phyloP scores from a whole-genome alignment of 2,797 vertebrate genomes.

The Falco peregrinus region DNA sequence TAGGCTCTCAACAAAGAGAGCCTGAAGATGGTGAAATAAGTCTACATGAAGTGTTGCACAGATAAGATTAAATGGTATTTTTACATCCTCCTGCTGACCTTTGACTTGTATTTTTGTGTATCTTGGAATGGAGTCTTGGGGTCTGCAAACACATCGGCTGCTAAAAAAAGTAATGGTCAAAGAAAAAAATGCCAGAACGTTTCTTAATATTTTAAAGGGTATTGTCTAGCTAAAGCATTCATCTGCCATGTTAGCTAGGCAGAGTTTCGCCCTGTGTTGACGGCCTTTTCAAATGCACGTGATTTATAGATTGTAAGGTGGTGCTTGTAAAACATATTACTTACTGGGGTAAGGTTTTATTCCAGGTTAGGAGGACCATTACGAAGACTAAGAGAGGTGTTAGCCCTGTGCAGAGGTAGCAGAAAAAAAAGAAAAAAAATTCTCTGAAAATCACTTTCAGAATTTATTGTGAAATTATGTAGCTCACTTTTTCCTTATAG shows the following conservation, averaged over 20 bases:
- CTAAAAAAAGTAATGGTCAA: slow-evolving; percentile 51
- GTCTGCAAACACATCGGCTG: slow-evolving; percentile 59
- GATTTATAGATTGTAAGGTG: neutral
- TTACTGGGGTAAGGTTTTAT: neutral
- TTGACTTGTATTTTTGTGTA: slow-evolving; percentile 72
- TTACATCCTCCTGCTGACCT: slow-evolving; percentile 70
- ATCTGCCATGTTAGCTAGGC: neutral
- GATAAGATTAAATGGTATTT: slow-evolving; percentile 78
- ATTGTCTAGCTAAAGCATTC: neutral
- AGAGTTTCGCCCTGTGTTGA: neutral
- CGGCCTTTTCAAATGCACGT: neutral
- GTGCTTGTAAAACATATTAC: neutral
- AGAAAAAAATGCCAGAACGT: neutral
- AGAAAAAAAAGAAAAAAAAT: neutral
- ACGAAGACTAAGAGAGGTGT: neutral
- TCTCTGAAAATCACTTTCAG: neutral
- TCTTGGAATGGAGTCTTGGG: slow-evolving; percentile 63
- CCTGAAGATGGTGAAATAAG: slow-evolving; percentile 59
- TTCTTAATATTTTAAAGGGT: slow-evolving; percentile 15
- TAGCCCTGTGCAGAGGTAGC: neutral
- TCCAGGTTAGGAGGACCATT: neutral
- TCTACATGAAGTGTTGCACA: slow-evolving; percentile 58
- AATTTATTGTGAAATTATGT: neutral
- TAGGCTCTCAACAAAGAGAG: slow-evolving; percentile 35
- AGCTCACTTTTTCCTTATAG: neutral